Base-by-base conservation (phyloP, 1,140 invertebrate species). In the Atta cephalotes region DNA sequence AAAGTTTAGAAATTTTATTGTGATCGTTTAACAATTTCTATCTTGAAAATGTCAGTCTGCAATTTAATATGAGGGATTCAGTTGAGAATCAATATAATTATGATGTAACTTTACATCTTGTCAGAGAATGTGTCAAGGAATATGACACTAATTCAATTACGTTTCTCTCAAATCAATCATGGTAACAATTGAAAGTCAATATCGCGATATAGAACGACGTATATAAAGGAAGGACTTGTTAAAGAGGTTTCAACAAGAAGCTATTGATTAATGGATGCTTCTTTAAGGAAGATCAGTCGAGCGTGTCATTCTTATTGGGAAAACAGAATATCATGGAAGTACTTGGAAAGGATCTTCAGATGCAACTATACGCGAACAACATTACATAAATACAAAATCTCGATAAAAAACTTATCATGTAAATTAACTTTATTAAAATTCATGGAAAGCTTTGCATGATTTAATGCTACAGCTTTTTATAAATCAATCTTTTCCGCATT, bases 231-330 rank as follows among this genome's bases (percentile, higher is more conserved):
- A 79, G 45, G 10, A 39, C 31, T 78, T 51, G 2, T 78, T 51
- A 66, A 56, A 68, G 25, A 45, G 49, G 25, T 21, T 76, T 51
- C 28, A 9, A 51, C 18, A 77, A 65, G 60, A 18, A 45, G 9
- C 4, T 58, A 58, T 76, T 78, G 39, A 79, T 79, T 79, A 65
- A 79, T 79, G 39, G 21, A 45, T 3, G 56, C 28, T 49, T 85
- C 77, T 87, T 90, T 56, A 89, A 70, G 85, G 16, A 86, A 90
- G 87, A 89, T 90, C 87, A 85, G 58, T 90, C 4, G 87, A 87
- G 88, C 91, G 88, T 89, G 85, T 88, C 80, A 87, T 49, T 45
- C 85, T 79, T 66, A 92, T 85, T 86, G 87, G 91, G 88, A 31
- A 63, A 72, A 76, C 88, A 92, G 86, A 68, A 89, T 9, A 39